A percentile compares a stretch with the other conserved stretches of the same genome.
Evolutionary conservation across 2,113 vertebrate genomes (phyloP).

Genomic region (Azemiops feae): DNA sequence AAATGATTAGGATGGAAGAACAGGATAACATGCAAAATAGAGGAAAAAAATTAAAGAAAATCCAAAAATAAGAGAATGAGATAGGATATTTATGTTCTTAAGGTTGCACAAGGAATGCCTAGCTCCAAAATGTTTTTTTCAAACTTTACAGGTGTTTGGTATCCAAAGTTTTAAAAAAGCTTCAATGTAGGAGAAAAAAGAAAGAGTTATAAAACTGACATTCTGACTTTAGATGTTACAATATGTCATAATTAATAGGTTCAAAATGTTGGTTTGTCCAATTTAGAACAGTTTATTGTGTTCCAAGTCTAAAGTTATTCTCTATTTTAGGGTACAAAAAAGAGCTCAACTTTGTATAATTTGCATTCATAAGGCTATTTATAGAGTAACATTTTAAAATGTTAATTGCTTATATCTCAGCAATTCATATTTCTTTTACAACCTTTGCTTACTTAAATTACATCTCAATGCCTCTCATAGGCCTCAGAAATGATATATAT

Average conservation of each 20-base stretch:
- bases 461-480: not conserved
- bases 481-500: not conserved
- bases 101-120: not conserved
- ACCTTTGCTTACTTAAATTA: not conserved
- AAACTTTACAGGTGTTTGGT: not conserved
- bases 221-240: not conserved
- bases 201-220: not conserved
- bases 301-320: not conserved
- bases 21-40: not conserved
- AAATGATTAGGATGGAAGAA: not conserved
- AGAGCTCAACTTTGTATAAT: not conserved
- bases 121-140: not conserved
- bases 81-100: not conserved
- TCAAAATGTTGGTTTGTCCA: not conserved
- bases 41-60: not conserved
- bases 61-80: not conserved
- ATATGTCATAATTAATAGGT: not conserved
- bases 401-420: not conserved
- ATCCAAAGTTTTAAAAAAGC: not conserved
- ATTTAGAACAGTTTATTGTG: not conserved
- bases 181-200: not conserved
- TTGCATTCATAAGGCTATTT: not conserved
- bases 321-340: not conserved
- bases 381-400: not conserved
- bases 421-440: not conserved